Evolutionary conservation across 2,113 vertebrate genomes (phyloP), one percentile per base, ranked within the genome.

Genomic region (Oryzias javanicus): DNA sequence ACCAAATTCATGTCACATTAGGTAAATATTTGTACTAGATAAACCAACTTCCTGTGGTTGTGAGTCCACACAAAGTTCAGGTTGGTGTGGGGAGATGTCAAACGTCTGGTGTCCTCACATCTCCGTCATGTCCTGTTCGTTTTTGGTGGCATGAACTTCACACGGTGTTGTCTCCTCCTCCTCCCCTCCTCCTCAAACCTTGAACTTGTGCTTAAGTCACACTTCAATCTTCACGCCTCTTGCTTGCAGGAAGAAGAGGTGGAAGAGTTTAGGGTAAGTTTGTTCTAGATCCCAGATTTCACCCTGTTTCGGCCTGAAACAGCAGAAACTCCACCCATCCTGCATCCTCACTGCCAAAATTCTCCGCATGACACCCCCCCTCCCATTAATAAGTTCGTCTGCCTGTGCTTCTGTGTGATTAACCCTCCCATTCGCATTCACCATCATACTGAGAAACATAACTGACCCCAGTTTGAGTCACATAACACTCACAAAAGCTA

Each of bases 201-300:
- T 92, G 86, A 93, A 91, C 91, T 91, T 95, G 90, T 87, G 80
- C 79, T 49, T 79, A 93, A 95, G 84, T 94, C 92, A 93, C 92
- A 92, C 95, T 94, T 96, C 94, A 95, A 95, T 96, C 93, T 95
- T 92, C 94, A 92, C 94, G 86, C 94, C 91, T 95, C 94, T 96
- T 92, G 94, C 94, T 96, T 96, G 86, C 94, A 99, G 97, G 95
- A 99, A 99, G 96, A 98, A 98, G 96, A 96, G 96, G 91, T 99
- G 96, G 97, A 98, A 96, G 90, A 98, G 97, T 94, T 94, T 99
- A 92, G 97, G 97, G 97, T 98, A 95, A 99, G 97, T 98, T 81
- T 78, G 78, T 82, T 87, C 75, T 67, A 76, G 63, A 22, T 85
- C 87, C 83, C 85, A 80, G 44, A 69, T 74, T 64, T 67, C 65